Conservation (phyloP, 2,888 invertebrate genomes). For the Drosophila anomelani region DNA sequence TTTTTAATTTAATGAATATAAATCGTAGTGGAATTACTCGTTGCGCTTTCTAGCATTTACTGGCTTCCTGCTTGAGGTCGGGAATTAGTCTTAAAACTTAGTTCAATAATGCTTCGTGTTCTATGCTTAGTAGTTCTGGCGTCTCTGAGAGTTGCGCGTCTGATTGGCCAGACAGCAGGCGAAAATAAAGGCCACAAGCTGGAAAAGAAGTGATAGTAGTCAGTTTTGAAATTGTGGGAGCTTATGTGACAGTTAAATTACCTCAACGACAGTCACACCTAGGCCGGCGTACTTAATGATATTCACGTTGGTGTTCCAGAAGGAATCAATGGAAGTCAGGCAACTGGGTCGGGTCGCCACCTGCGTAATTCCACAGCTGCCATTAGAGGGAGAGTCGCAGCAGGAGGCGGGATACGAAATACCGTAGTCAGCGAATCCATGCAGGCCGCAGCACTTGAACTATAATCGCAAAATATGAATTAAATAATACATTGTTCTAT, state of each 20-base stretch:
- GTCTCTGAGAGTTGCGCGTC: slow-evolving; percentile 91
- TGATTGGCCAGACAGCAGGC: slow-evolving; percentile 94
- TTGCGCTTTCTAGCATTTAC: background rate
- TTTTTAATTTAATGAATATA: background rate
- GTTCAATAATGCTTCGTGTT: background rate
- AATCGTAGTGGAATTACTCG: background rate
- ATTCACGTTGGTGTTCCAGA: slow-evolving; percentile 77
- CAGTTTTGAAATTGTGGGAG: no score
- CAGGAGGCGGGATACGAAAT: slow-evolving; percentile 74
- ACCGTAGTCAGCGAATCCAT: slow-evolving; percentile 71
- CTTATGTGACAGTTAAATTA: slow-evolving; percentile 74
- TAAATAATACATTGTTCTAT: background rate
- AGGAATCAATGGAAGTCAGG: slow-evolving; percentile 82
- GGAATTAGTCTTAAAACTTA: slow-evolving; percentile 7
- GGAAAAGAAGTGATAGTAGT: background rate
- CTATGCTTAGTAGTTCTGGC: slow-evolving; percentile 86
- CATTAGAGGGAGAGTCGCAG: slow-evolving; percentile 74
- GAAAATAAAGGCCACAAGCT: slow-evolving; percentile 92
- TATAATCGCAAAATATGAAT: slow-evolving; percentile 22
- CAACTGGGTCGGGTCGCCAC: slow-evolving; percentile 74
- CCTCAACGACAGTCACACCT: slow-evolving; percentile 90
- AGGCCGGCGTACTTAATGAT: slow-evolving; percentile 89
- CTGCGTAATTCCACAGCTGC: slow-evolving; percentile 51
- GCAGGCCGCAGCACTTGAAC: slow-evolving; percentile 82
- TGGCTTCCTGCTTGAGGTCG: background rate